A percentile compares a stretch with the other conserved stretches of the same genome.
phyloP scores from a whole-genome alignment of 2,113 vertebrate species.

The Callithrix jacchus region DNA sequence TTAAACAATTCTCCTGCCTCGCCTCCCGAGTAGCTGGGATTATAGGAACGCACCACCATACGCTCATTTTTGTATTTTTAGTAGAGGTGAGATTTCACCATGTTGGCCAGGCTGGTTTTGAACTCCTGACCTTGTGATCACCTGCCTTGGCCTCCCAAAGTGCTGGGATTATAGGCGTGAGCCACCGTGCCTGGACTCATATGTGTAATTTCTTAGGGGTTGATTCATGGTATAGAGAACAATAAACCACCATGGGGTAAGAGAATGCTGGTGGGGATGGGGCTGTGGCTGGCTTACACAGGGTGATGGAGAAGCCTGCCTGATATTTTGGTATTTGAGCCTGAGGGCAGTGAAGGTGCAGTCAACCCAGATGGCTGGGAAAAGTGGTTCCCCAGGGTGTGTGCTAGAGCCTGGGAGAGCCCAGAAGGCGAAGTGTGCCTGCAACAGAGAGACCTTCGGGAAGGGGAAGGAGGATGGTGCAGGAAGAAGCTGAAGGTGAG shows the following conservation, averaged over 20 bases:
- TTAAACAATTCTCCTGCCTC: no score
- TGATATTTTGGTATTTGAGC: not conserved
- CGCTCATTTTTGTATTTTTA: no score
- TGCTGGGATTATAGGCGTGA: no score
- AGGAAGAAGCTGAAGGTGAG: not conserved
- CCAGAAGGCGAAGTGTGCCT: fast-evolving
- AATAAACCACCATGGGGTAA: not conserved
- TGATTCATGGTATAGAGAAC: not conserved
- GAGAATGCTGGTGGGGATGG: not conserved
- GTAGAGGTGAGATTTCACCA: no score
- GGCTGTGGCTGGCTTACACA: not conserved
- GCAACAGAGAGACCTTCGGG: not conserved
- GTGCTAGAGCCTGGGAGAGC: no score
- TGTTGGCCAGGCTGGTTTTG: no score
- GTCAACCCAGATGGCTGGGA: not conserved
- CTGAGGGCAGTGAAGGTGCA: not conserved
- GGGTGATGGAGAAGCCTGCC: not conserved
- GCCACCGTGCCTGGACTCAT: no score
- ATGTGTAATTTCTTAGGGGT: not conserved
- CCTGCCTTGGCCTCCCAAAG: no score
- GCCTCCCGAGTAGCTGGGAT: no score
- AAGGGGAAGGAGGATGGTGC: not conserved
- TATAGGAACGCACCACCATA: no score
- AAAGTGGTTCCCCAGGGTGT: not conserved
- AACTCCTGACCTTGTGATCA: no score